A percentile compares a stretch with the other conserved stretches of the same genome.
phyloP scores from a whole-genome alignment of 2,888 invertebrate species.

The Geotrupes spiniger region DNA sequence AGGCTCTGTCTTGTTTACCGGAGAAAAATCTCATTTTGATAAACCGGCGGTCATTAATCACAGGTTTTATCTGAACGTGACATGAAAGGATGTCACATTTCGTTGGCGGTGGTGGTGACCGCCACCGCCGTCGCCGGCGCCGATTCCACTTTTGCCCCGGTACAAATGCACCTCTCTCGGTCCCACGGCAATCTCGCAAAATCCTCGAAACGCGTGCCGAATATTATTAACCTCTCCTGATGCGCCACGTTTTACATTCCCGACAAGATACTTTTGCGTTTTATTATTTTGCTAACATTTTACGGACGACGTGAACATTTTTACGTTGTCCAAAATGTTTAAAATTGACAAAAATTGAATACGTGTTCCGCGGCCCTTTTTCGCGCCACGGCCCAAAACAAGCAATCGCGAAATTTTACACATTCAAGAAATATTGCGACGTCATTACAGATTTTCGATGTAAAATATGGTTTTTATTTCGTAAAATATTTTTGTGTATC shows the following conservation, averaged over 20 bases:
- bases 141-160: neutral
- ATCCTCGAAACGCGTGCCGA: slow-evolving; percentile 26
- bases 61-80: slow-evolving; percentile 48
- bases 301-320: too few species aligned
- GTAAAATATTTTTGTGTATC: too few species aligned
- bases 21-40: slow-evolving; percentile 48
- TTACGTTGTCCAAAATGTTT: too few species aligned
- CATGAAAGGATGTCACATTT: slow-evolving; percentile 47
- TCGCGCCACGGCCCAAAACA: too few species aligned
- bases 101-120: slow-evolving; percentile 38
- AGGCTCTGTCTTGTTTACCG: slow-evolving; percentile 37
- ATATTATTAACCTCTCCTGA: slow-evolving; percentile 22
- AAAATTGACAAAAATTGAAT: too few species aligned
- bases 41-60: slow-evolving; percentile 48
- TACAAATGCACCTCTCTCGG: slow-evolving; percentile 33
- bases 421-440: too few species aligned
- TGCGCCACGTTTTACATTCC: slow-evolving; percentile 28
- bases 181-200: slow-evolving; percentile 37
- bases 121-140: slow-evolving; percentile 32
- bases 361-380: too few species aligned
- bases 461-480: too few species aligned
- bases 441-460: too few species aligned
- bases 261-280: slow-evolving; percentile 11
- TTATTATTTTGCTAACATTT: slow-evolving; percentile 1
- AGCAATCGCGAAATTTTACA: too few species aligned